A percentile compares a stretch with the other conserved stretches of the same genome.
These are phyloP conservation scores for Micronisus gabar DNA, from an alignment of 2,113 vertebrate species.

Conservation along the genomic window DNA sequence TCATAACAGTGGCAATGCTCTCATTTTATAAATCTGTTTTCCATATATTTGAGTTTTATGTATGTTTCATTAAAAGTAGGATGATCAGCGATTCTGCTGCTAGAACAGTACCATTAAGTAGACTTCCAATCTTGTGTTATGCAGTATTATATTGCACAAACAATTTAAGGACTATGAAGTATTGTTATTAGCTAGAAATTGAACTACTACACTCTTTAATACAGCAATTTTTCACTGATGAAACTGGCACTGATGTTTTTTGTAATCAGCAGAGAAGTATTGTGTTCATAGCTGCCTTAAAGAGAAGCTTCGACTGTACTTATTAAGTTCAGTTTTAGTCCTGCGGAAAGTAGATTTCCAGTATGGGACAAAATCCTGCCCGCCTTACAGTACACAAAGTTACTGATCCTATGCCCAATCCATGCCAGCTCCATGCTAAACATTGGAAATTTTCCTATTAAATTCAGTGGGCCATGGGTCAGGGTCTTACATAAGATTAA, in stretches of 20 bases:
- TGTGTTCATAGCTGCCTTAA: conserved; percentile 53
- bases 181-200: background rate
- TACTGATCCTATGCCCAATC: background rate
- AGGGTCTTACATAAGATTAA: background rate
- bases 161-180: background rate
- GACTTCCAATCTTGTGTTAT: background rate
- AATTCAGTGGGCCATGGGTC: background rate
- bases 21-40: background rate
- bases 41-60: background rate
- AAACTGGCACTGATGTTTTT: conserved; percentile 20
- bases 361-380: background rate
- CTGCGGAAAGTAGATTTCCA: background rate
- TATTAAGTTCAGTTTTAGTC: background rate
- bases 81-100: background rate
- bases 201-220: background rate
- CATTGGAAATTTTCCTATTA: background rate
- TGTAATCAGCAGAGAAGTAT: background rate
- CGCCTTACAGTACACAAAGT: background rate
- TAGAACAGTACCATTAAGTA: background rate
- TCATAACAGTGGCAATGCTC: background rate
- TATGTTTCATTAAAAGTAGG: background rate
- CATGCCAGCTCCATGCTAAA: background rate
- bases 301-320: conserved; percentile 1
- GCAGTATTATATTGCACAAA: background rate
- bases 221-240: background rate